A percentile compares a stretch with the other conserved stretches of the same genome.
These are phyloP conservation scores for Catharus fuscescens DNA, from an alignment of 2,113 vertebrate genomes.

Conservation along the genomic window DNA sequence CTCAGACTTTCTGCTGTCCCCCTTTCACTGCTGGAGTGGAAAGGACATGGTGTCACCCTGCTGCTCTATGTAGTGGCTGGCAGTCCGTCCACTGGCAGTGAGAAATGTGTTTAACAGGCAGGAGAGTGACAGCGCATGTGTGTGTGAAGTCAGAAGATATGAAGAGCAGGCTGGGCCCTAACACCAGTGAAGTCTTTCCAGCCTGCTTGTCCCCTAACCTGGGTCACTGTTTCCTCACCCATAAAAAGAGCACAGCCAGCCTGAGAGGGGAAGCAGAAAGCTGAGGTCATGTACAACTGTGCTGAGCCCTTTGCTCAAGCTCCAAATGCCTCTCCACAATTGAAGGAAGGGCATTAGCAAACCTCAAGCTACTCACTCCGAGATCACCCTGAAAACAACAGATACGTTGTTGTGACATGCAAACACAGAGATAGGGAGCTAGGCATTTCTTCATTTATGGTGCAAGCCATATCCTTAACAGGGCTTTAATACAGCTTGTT, in stretches of 20 bases:
- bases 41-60: neutral
- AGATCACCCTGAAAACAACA: neutral
- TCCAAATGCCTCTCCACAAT: neutral
- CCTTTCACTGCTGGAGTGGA: neutral
- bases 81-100: neutral
- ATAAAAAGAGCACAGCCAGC: neutral
- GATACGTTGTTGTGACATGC: neutral
- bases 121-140: fast-evolving
- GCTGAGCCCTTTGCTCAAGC: neutral
- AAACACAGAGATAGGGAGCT: neutral
- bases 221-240: neutral
- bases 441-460: constrained; percentile 38
- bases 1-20: neutral
- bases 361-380: neutral
- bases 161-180: neutral
- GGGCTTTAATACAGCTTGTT: constrained; percentile 60
- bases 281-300: neutral
- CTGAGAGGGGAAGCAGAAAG: neutral
- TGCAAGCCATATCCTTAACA: constrained; percentile 51
- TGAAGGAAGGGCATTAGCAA: neutral
- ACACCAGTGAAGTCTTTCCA: neutral
- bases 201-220: neutral
- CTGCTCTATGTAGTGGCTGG: neutral
- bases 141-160: neutral
- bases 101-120: neutral